These are phyloP conservation scores for Elmis aenea DNA, from an alignment of 2,888 invertebrate species.

Conservation along the genomic window DNA sequence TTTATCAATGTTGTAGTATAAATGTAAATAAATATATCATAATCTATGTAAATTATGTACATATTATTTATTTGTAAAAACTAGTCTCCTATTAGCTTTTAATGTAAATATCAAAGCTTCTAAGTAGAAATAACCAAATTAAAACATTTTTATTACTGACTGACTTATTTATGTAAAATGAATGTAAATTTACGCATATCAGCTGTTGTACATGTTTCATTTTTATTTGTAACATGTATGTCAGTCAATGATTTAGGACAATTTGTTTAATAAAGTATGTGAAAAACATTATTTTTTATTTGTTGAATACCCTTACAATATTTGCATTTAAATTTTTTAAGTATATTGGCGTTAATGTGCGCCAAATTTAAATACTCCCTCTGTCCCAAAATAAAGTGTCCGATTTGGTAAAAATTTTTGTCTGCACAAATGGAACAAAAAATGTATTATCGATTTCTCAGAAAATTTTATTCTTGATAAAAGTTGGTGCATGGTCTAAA, in stretches of 20 bases:
- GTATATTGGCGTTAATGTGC: no score
- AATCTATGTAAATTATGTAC: conserved; percentile 30
- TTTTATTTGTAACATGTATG: conserved; percentile 39
- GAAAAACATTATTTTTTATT: no score
- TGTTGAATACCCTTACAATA: no score
- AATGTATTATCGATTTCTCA: no score
- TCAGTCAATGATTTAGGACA: conserved; percentile 42
- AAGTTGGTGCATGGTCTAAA: no score
- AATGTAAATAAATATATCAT: conserved; percentile 23
- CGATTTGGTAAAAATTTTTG: no score
- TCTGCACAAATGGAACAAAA: no score
- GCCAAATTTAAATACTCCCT: no score
- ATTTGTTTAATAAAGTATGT: conserved; percentile 33
- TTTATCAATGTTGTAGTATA: conserved; percentile 33
- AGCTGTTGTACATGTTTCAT: conserved; percentile 44
- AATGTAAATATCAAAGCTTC: conserved; percentile 1
- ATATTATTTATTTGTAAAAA: conserved; percentile 33
- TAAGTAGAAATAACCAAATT: conserved; percentile 17
- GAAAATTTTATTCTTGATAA: no score
- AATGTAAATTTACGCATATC: conserved; percentile 39
- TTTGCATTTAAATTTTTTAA: no score
- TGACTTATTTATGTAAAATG: conserved; percentile 30
- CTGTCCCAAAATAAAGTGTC: no score
- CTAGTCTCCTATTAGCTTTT: conserved; percentile 31
- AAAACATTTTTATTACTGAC: conserved; percentile 36